Percentiles rank a stretch among this genome's conserved stretches.
Conservation (phyloP, 2,113 vertebrate genomes). For the Aldabrachelys gigantea region DNA sequence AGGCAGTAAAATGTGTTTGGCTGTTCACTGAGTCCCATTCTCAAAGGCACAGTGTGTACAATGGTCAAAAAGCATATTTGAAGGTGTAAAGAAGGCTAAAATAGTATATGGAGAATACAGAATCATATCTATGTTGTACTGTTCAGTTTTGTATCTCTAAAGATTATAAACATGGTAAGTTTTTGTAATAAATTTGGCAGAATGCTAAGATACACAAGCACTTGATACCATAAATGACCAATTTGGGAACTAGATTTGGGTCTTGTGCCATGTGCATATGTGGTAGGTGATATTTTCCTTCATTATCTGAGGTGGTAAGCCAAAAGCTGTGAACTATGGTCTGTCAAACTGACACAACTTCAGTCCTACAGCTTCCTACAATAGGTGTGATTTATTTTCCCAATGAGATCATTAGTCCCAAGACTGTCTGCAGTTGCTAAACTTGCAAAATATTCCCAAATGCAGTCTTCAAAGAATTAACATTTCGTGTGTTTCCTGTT, state of each 20-base stretch:
- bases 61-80: background rate
- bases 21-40: background rate
- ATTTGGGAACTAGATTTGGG: background rate
- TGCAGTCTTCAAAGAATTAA: background rate
- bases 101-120: background rate
- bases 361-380: background rate
- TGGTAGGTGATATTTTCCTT: background rate
- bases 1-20: background rate
- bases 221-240: background rate
- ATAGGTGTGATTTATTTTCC: background rate
- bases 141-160: background rate
- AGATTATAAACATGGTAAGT: background rate
- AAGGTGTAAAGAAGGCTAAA: background rate
- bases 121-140: background rate
- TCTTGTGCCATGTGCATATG: background rate
- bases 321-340: background rate
- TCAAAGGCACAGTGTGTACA: background rate
- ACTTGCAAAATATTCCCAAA: background rate
- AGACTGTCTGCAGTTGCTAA: background rate
- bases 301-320: background rate
- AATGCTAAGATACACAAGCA: background rate
- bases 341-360: background rate
- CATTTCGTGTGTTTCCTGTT: background rate
- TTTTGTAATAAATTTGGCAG: background rate
- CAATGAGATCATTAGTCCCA: background rate